Evolutionary conservation across 2,113 vertebrate species (phyloP).

Genomic region (Motacilla alba): DNA sequence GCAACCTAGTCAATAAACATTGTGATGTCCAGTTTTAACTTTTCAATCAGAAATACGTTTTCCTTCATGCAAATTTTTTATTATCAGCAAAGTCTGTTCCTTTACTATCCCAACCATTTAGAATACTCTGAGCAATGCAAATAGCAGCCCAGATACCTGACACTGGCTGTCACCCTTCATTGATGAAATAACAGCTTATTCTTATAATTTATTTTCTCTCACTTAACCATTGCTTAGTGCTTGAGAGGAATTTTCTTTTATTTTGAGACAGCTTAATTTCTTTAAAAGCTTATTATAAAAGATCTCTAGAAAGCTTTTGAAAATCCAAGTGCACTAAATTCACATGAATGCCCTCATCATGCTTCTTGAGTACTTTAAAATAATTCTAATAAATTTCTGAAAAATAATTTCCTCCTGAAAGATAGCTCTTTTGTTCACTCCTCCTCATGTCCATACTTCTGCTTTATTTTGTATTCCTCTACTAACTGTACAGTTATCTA

Average conservation of each 20-base stretch:
- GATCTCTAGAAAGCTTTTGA: slow-evolving; percentile 27
- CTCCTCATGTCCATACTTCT: neutral
- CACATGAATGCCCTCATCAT: neutral
- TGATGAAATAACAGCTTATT: neutral
- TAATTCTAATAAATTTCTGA: slow-evolving; percentile 6
- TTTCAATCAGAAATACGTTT: neutral
- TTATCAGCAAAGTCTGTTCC: neutral
- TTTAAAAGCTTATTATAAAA: slow-evolving; percentile 24
- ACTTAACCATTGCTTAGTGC: neutral
- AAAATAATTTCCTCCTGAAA: neutral
- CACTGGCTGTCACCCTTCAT: neutral
- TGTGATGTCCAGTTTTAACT: neutral
- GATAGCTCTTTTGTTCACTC: neutral
- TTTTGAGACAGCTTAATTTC: slow-evolving; percentile 42
- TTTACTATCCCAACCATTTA: neutral
- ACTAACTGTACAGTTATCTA: neutral
- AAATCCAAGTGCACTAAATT: slow-evolving; percentile 26
- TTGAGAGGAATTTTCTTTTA: neutral
- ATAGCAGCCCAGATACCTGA: neutral
- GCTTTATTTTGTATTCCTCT: neutral
- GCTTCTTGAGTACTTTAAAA: neutral
- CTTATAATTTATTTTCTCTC: neutral
- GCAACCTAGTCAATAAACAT: no score
- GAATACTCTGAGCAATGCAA: neutral
- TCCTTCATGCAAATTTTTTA: neutral